Conservation (phyloP, 1,140 invertebrate species). For the Drosophila ambigua region DNA sequence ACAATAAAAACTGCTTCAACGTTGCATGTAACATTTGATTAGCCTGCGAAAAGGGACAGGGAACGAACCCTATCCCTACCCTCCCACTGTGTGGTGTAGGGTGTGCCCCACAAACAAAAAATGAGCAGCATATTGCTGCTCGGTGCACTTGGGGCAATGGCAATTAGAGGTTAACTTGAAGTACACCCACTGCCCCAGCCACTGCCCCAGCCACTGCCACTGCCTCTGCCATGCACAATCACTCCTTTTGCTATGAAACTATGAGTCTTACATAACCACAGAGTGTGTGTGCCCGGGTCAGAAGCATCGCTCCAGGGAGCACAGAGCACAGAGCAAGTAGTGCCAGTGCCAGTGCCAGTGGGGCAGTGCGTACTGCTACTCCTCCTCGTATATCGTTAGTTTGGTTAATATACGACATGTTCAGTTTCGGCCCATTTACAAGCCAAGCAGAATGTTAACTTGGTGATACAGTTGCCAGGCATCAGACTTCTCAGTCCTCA, state of each 20-base stretch:
- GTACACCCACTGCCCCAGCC: neutral
- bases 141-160: constrained; percentile 66
- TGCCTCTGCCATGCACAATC: constrained; percentile 1
- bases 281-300: neutral
- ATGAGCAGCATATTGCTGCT: constrained; percentile 61
- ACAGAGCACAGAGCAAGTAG: neutral
- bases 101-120: constrained; percentile 11
- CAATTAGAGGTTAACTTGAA: constrained; percentile 75
- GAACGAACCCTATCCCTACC: too few relatives aligned
- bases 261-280: constrained; percentile 41
- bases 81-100: constrained; percentile 14
- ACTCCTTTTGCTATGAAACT: constrained; percentile 4
- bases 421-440: constrained; percentile 41
- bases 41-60: constrained; percentile 50
- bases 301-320: neutral
- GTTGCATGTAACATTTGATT: constrained; percentile 76
- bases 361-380: too few relatives aligned
- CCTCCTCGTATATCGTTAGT: constrained; percentile 36
- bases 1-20: constrained; percentile 75
- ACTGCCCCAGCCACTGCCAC: too few relatives aligned
- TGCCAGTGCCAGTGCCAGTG: too few relatives aligned
- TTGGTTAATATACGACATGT: constrained; percentile 65
- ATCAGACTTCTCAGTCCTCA: neutral
- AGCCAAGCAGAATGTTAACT: constrained; percentile 50
- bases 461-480: constrained; percentile 31